These are phyloP conservation scores for Heliornis fulica DNA, from an alignment of 2,113 vertebrate genomes.

Conservation along the genomic window DNA sequence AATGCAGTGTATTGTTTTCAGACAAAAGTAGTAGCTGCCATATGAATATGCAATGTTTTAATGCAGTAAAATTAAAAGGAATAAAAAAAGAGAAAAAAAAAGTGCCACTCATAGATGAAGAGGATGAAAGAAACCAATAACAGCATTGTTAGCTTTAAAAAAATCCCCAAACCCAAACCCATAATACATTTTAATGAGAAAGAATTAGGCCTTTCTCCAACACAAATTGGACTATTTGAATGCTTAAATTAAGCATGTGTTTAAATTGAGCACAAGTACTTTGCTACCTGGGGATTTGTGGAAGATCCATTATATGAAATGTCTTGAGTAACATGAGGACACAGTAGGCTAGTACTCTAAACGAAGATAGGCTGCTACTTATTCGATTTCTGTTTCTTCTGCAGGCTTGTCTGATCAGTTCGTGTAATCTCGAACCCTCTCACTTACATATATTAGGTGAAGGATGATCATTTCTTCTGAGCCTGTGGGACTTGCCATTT, in stretches of 20 bases:
- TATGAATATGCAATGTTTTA: background rate
- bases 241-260: background rate
- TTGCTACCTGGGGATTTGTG: background rate
- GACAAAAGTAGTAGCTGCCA: background rate
- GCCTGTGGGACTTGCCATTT: background rate
- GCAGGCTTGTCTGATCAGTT: background rate
- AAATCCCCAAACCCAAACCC: no score
- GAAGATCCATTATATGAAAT: background rate
- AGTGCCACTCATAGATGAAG: background rate
- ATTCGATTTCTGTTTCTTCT: background rate
- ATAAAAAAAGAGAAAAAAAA: background rate
- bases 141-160: background rate
- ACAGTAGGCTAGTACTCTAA: background rate
- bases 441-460: accelerated
- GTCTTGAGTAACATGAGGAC: background rate
- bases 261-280: background rate
- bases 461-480: background rate
- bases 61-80: background rate
- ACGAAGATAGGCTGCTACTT: background rate
- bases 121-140: background rate
- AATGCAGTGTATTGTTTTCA: background rate
- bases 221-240: background rate
- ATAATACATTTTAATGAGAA: background rate
- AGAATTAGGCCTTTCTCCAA: background rate
- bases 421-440: no score